Base-by-base conservation (phyloP, 2,113 vertebrate species). In the Pedionomus torquatus region DNA sequence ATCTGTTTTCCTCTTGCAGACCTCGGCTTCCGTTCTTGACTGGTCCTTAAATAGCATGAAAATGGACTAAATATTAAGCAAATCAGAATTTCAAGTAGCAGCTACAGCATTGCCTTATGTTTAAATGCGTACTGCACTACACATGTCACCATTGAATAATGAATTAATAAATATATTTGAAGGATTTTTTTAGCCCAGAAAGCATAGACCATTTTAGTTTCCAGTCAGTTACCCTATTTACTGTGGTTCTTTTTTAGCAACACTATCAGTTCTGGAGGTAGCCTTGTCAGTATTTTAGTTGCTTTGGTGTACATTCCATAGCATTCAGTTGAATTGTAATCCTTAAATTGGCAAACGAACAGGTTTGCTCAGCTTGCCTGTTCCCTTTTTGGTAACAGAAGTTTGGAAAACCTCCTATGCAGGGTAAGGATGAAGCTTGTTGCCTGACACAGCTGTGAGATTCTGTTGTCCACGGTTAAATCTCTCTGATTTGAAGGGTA, bases 241-340 rank as follows among this genome's bases (percentile, higher is more conserved):
- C 81, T 46, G 61, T 17, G 31, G 43, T 79, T n/a, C 16, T 79
- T 93, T 96, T 97, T 95, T 92, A 95, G 89, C 83, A 87, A n/a
- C 0, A 0, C 61, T 79, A 69, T 89, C 87, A 77, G 91, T 89
- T 70, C 83, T 96, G 87, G 77, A 95, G 93, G 96, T 84, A 85
- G 77, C 81, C 81, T 94, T 97, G 95, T 95, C 93, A 95, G 95
- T 96, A 97, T 97, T 97, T 95, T 72, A 95, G 97, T 74, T 82
- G 91, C 87, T 96, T 77, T 89, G 96, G 83, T 91, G 90, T 88
- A 37, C 83, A 84, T 89, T 86, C 89, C 81, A 11, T 55, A 87
- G 94, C 69, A 33, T 87, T 54, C 83, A 49, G 57, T 30, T 71
- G 92, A 94, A 97, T 89, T 66, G 92, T 95, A 96, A 95, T 96